Percentiles rank a stretch among this genome's conserved stretches.
phyloP scores from a whole-genome alignment of 2,888 invertebrate species.

The Thera obeliscata region DNA sequence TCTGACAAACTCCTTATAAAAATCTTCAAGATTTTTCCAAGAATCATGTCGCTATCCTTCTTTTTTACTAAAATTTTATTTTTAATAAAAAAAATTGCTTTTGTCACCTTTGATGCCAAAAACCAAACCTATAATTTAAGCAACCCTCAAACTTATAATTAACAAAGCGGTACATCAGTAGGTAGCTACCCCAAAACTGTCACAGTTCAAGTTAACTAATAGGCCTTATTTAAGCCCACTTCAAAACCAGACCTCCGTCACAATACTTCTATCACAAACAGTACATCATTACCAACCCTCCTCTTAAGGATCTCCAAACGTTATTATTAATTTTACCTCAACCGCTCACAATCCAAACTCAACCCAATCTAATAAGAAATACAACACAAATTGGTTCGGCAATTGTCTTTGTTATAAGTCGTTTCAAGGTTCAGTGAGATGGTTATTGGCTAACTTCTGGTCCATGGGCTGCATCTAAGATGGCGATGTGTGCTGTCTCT shows the following conservation, averaged over 20 bases:
- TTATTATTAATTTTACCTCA: constrained; percentile 69
- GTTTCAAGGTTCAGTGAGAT: constrained; percentile 55
- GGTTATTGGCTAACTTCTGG: constrained; percentile 82
- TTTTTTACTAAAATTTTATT: too few relatives aligned
- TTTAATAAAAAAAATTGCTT: too few relatives aligned
- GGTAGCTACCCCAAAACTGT: constrained; percentile 45
- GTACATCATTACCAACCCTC: constrained; percentile 60
- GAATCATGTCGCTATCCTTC: too few relatives aligned
- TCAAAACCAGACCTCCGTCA: constrained; percentile 62
- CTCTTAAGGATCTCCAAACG: constrained; percentile 71
- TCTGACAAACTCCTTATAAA: too few relatives aligned
- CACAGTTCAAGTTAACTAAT: constrained; percentile 58
- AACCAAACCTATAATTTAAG: constrained; percentile 5
- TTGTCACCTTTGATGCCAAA: constrained; percentile 10
- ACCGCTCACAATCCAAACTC: constrained; percentile 48
- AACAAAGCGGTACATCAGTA: constrained; percentile 30
- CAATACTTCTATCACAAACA: constrained; percentile 62
- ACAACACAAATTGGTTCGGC: constrained; percentile 60
- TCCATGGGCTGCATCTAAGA: constrained; percentile 82
- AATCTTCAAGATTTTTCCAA: neutral
- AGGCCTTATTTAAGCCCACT: constrained; percentile 63
- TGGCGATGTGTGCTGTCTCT: constrained; percentile 71
- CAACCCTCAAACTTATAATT: constrained; percentile 29
- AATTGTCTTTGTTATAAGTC: constrained; percentile 56
- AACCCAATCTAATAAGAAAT: constrained; percentile 53